Evolutionary conservation across 2,113 vertebrate genomes (phyloP), one percentile per base, ranked within the genome.

Genomic region (Peucedramus taeniatus): DNA sequence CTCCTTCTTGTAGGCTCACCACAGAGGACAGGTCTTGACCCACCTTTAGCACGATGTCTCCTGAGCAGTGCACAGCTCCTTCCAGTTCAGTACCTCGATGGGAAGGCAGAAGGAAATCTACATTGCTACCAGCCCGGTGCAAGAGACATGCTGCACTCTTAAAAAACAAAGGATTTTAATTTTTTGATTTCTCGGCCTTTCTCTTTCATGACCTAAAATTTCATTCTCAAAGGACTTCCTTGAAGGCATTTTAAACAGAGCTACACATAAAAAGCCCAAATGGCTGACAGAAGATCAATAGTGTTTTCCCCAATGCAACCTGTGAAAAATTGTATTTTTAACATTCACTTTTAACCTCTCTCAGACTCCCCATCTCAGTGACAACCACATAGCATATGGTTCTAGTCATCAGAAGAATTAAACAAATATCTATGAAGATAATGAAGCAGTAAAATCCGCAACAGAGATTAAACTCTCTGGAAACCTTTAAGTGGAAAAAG

Each of bases 271-370:
- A 95, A 87, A 74, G 53, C 35, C 66, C 79, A 83, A 97, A 92
- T 63, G 63, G 68, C 63, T 1, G 2, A 83, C 66, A 50, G 75
- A 88, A 96, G 31, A 66, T 95, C 93, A 88, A 50, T 56, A 75
- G 44, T 10, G 7, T 40, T 93, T 94, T 86, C 86, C 76, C 79
- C 64, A 88, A 4, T 27, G 56, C 91, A 78, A 90, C 70, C 80
- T 47, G 24, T 91, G 87, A 47, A 93, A 95, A 93, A 88, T 4
- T 40, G 54, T 68, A 60, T 71, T 91, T 94, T 94, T 94, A 88
- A 83, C 0, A 0, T 71, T 76, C 57, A 93, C 96, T 87, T 87
- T 78, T 86, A 83, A 90, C 83, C 50, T 89, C 47, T 74, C 51
- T 77, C 70, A 74, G 71, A 44, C 64, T 96, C 71, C 63, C 18